phyloP scores from a whole-genome alignment of 2,113 vertebrate genomes.

The Oreamnos americanus region DNA sequence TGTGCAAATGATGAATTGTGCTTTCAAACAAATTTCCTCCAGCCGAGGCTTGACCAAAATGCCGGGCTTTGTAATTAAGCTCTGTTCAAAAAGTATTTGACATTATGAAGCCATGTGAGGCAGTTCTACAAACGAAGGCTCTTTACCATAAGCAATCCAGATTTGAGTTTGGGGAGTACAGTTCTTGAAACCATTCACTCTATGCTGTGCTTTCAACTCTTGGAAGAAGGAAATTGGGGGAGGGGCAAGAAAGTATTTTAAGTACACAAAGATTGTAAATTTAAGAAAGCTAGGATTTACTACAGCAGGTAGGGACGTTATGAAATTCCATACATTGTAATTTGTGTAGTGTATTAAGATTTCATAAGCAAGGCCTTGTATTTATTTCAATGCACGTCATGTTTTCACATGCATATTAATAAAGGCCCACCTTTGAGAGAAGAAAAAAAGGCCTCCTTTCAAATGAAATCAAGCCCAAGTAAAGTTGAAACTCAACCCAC shows the following conservation, averaged over 20 bases:
- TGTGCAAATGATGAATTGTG: conserved; percentile 30
- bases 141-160: conserved; percentile 22
- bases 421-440: conserved; percentile 46
- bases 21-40: conserved; percentile 27
- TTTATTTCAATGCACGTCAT: neutral
- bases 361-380: conserved; percentile 1
- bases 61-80: neutral
- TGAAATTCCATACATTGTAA: neutral
- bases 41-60: neutral
- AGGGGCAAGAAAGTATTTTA: conserved; percentile 14
- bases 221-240: conserved; percentile 29
- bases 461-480: conserved; percentile 66
- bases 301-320: neutral
- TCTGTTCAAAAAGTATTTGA: neutral
- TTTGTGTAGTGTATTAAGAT: neutral
- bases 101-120: neutral
- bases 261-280: conserved; percentile 54
- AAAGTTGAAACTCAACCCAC: conserved; percentile 52
- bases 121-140: neutral
- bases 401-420: conserved; percentile 47
- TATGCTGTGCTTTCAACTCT: neutral
- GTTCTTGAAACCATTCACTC: conserved; percentile 15
- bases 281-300: conserved; percentile 13
- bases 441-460: conserved; percentile 58
- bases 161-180: neutral